Evolutionary conservation across 2,888 invertebrate genomes (phyloP).

Genomic region (Spatulosminthurus flaviceps): DNA sequence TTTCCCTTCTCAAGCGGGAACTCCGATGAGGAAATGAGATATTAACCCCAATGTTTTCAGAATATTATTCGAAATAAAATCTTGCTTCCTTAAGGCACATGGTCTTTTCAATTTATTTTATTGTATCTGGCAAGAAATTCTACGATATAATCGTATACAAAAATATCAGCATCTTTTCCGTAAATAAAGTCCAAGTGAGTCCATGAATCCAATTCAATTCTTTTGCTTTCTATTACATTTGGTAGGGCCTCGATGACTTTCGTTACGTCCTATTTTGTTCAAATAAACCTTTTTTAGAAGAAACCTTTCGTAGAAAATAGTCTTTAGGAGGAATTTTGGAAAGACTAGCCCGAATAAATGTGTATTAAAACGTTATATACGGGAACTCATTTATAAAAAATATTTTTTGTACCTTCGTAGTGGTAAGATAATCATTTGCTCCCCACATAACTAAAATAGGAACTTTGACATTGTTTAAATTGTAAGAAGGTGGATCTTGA

Average conservation of each 20-base stretch:
- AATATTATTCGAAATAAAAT: too few relatives aligned
- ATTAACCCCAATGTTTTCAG: too few relatives aligned
- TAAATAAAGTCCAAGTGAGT: slow-evolving; percentile 26
- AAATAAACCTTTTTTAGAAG: too few relatives aligned
- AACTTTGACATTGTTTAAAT: slow-evolving; percentile 5
- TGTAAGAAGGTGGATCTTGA: neutral
- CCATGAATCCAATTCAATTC: neutral
- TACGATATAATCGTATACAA: slow-evolving; percentile 16
- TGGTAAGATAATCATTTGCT: neutral
- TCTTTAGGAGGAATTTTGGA: too few relatives aligned
- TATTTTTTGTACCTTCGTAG: slow-evolving; percentile 8
- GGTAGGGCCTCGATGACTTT: neutral
- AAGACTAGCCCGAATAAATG: neutral
- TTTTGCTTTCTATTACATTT: neutral
- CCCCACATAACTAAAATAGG: slow-evolving; percentile 5
- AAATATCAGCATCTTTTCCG: neutral
- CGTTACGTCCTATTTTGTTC: neutral
- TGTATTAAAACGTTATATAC: too few relatives aligned
- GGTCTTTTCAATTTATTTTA: too few relatives aligned
- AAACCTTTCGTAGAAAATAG: too few relatives aligned
- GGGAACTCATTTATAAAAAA: too few relatives aligned
- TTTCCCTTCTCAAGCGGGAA: too few relatives aligned
- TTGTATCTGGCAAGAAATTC: neutral
- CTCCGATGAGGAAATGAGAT: too few relatives aligned
- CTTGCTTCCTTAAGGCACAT: too few relatives aligned